These are phyloP conservation scores for Erythrocercus mccallii DNA, from an alignment of 2,113 vertebrate species.

Conservation along the genomic window DNA sequence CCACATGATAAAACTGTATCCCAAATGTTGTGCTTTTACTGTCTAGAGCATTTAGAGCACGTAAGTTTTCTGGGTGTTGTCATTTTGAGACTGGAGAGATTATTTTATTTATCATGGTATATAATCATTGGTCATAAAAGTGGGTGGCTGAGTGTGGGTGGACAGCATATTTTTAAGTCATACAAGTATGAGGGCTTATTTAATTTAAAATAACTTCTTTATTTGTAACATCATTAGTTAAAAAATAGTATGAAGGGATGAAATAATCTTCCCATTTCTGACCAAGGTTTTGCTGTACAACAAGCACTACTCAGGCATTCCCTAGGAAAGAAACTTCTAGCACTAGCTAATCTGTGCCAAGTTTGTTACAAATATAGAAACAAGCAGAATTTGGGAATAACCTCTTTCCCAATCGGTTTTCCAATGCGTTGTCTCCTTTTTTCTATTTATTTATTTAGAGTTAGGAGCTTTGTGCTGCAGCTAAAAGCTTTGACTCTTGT, in stretches of 20 bases:
- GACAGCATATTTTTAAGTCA: neutral
- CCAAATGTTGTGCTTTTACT: slow-evolving; percentile 21
- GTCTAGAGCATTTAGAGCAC: neutral
- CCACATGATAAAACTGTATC: neutral
- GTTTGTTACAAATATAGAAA: neutral
- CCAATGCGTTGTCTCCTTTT: neutral
- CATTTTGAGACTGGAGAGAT: neutral
- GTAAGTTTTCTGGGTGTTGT: neutral
- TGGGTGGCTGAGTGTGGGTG: neutral
- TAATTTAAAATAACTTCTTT: neutral
- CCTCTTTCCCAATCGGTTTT: neutral
- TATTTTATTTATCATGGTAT: neutral
- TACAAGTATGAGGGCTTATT: neutral
- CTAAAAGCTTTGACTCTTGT: neutral
- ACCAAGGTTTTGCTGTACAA: neutral
- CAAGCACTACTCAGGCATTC: neutral
- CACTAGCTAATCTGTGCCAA: neutral
- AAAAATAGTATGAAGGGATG: neutral
- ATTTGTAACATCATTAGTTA: neutral
- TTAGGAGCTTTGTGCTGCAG: neutral
- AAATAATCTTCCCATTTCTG: neutral
- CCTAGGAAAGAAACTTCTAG: neutral
- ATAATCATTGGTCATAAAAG: neutral
- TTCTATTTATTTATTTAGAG: neutral
- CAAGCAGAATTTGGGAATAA: neutral